Conservation (phyloP, 2,888 invertebrate species). For the Platycnemis pennipes region DNA sequence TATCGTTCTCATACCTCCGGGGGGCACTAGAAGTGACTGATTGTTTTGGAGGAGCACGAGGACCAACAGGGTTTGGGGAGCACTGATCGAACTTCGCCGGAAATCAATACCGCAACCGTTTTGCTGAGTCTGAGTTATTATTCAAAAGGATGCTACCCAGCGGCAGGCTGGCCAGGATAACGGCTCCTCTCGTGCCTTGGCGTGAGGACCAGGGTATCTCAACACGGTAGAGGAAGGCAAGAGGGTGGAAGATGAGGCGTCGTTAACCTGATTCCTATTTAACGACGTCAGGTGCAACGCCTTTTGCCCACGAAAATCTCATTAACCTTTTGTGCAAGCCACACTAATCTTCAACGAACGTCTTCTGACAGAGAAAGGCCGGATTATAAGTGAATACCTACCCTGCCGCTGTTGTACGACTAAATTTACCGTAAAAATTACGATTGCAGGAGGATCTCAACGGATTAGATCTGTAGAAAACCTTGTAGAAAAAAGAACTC, state of each 20-base stretch:
- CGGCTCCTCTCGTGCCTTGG: neutral
- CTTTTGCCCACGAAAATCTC: neutral
- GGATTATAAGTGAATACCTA: too few species aligned
- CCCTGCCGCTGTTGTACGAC: too few species aligned
- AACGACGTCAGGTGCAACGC: neutral
- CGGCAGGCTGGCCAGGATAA: neutral
- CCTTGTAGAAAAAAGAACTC: too few species aligned
- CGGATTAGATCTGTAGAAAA: too few species aligned
- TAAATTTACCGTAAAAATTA: too few species aligned
- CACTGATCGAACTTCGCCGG: slow-evolving; percentile 1
- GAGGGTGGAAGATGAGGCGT: neutral
- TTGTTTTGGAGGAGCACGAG: slow-evolving; percentile 14
- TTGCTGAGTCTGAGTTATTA: neutral
- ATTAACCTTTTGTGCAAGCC: neutral
- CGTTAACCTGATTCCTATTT: neutral
- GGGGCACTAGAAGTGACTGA: neutral
- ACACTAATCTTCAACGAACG: neutral
- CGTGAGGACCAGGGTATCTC: neutral
- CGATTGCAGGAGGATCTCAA: too few species aligned
- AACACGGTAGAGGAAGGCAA: neutral
- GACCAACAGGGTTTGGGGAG: neutral
- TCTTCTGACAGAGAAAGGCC: too few species aligned
- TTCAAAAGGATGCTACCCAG: neutral
- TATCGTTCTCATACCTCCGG: neutral
- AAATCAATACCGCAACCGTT: neutral